Evolutionary conservation across 2,113 vertebrate species (phyloP).

Genomic region (Indri indri): DNA sequence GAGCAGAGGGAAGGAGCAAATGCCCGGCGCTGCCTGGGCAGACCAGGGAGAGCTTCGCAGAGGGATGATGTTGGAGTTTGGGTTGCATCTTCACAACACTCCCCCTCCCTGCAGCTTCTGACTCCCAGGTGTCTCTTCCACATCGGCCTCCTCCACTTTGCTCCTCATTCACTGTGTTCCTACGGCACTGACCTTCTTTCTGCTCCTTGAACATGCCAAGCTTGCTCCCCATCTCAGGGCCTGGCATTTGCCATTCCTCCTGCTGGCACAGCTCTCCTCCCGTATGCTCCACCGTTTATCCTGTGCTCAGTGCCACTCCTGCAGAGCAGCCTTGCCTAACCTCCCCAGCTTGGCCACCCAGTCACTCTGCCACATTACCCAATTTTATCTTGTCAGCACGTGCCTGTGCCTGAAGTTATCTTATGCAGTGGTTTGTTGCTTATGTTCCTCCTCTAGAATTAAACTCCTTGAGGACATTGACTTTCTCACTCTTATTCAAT

Average conservation of each 20-base stretch:
- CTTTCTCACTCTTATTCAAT: not conserved
- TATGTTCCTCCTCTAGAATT: not conserved
- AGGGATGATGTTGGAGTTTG: not conserved
- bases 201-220: not conserved
- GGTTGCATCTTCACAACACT: not conserved
- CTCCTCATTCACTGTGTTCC: not conserved
- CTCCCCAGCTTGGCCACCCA: not conserved
- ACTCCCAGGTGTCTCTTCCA: not conserved
- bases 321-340: not conserved
- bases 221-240: not conserved
- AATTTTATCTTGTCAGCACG: not conserved
- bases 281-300: not conserved
- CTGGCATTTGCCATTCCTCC: not conserved
- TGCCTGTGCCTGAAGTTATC: not conserved
- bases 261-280: too few species aligned
- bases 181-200: not conserved
- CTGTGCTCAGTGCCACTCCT: not conserved
- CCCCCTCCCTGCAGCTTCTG: not conserved
- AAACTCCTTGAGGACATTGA: not conserved
- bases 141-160: not conserved
- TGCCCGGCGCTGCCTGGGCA: fast-evolving
- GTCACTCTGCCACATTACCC: too few species aligned
- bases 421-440: not conserved
- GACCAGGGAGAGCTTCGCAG: not conserved
- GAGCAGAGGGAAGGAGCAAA: too few species aligned